Evolutionary conservation across 2,888 invertebrate genomes (phyloP), one percentile per base, ranked within the genome.

Genomic region (Congeria kusceri): DNA sequence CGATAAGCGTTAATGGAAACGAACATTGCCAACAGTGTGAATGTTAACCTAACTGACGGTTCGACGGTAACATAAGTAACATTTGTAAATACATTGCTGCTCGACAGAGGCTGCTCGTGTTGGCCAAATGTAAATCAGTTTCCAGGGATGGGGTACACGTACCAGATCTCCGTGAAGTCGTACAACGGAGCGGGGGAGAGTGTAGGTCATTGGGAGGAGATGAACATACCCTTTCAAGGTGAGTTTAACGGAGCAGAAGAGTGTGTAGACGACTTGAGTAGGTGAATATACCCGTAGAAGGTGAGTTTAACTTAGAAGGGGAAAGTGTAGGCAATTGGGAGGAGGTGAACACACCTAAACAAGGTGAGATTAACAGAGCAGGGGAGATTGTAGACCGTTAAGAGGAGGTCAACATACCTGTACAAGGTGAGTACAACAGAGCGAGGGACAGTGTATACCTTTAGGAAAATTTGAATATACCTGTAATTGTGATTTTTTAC

Each of bases 111-210:
- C n/a, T 39, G 39, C 1, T 39, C 15, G 3, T 39, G 9, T 7
- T 13, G 39, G 39, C n/a, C n/a, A n/a, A n/a, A 15, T 62, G 20
- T 47, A 44, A 46, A 27, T n/a, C 23, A 15, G 15, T 56, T 7
- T 74, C 69, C 77, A 82, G 81, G 77, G 25, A 82, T 77, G 75
- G 81, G 81, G 9, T 27, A 77, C 5, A 46, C 72, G n/a, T 82
- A 82, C 44, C 63, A 69, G 47, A 78, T 82, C n/a, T 77, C 81
- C 0, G 81, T 82, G 3, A 64, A 67, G 11, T 71, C 81, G 3
- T 61, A 57, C 13, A 82, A 82, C 47, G 71, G 75, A n/a, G 81
- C 77, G 1, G 81, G 77, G 4, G n/a, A 32, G 3, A 82, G 81
- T 56, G 63, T 82, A 23, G 72, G 75, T 28, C 39, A 71, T 27